Conservation (phyloP, 2,113 vertebrate genomes). For the Candoia aspera region DNA sequence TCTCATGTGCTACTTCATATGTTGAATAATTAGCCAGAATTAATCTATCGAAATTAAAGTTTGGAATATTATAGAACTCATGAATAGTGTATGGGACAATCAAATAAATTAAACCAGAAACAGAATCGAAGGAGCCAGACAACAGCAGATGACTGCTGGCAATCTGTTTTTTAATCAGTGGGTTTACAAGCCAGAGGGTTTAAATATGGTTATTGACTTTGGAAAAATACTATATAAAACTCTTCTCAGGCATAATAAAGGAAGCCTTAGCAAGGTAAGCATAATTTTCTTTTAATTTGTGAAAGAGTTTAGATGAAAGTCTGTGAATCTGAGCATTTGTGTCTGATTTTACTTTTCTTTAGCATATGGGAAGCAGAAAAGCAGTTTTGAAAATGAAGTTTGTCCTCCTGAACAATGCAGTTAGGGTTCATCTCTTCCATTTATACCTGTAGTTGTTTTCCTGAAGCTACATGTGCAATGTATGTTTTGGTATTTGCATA, state of each 20-base stretch:
- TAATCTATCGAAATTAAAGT: conserved; percentile 84
- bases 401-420: conserved; percentile 19
- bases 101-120: conserved; percentile 75
- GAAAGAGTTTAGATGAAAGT: conserved; percentile 33
- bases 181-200: conserved; percentile 68
- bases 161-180: conserved; percentile 78
- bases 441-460: conserved; percentile 57
- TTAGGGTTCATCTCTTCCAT: conserved; percentile 36
- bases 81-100: conserved; percentile 82
- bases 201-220: conserved; percentile 64
- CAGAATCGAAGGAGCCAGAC: conserved; percentile 67
- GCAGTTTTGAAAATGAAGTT: not conserved
- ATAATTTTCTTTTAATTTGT: conserved; percentile 49
- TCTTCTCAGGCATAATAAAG: conserved; percentile 63
- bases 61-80: conserved; percentile 83
- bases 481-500: conserved; percentile 58
- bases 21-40: conserved; percentile 85
- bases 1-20: conserved; percentile 78
- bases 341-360: not conserved
- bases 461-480: conserved; percentile 60
- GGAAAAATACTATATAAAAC: conserved; percentile 61
- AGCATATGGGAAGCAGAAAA: not conserved
- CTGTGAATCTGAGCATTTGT: not conserved
- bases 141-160: conserved; percentile 76
- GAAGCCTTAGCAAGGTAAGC: conserved; percentile 55